Evolutionary conservation across 2,888 invertebrate species (phyloP).

Genomic region (Pandemis cinnamomeana): DNA sequence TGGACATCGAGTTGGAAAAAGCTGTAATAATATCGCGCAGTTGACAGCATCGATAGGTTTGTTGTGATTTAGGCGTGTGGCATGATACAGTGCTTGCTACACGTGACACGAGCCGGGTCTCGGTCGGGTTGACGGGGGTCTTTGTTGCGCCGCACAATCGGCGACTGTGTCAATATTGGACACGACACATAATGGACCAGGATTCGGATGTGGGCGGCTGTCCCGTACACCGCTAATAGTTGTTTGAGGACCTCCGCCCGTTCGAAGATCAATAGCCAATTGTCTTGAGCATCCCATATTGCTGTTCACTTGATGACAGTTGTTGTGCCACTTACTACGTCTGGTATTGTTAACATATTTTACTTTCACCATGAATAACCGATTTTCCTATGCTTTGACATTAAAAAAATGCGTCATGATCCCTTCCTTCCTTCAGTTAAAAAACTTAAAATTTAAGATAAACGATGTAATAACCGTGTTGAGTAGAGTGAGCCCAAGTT

Average conservation of each 20-base stretch:
- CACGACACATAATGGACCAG: slow-evolving; percentile 66
- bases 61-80: slow-evolving; percentile 10
- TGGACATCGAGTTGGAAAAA: slow-evolving; percentile 38
- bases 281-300: slow-evolving; percentile 39
- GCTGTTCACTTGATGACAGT: slow-evolving; percentile 13
- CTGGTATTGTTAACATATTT: background rate
- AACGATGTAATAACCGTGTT: background rate
- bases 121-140: slow-evolving; percentile 70
- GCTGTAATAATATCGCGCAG: slow-evolving; percentile 11
- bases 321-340: background rate
- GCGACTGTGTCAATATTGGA: slow-evolving; percentile 80
- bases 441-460: too few relatives aligned
- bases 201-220: slow-evolving; percentile 69
- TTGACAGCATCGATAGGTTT: slow-evolving; percentile 11
- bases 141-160: slow-evolving; percentile 66
- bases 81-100: slow-evolving; percentile 20
- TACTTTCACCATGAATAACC: too few relatives aligned
- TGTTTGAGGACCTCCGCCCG: slow-evolving; percentile 64
- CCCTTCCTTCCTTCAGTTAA: background rate
- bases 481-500: background rate
- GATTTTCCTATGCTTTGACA: too few relatives aligned
- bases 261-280: slow-evolving; percentile 47
- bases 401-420: background rate
- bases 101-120: slow-evolving; percentile 63
- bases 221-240: slow-evolving; percentile 65